Conservation (phyloP, 2,797 vertebrate species). For the Neomorphus geoffroyi region DNA sequence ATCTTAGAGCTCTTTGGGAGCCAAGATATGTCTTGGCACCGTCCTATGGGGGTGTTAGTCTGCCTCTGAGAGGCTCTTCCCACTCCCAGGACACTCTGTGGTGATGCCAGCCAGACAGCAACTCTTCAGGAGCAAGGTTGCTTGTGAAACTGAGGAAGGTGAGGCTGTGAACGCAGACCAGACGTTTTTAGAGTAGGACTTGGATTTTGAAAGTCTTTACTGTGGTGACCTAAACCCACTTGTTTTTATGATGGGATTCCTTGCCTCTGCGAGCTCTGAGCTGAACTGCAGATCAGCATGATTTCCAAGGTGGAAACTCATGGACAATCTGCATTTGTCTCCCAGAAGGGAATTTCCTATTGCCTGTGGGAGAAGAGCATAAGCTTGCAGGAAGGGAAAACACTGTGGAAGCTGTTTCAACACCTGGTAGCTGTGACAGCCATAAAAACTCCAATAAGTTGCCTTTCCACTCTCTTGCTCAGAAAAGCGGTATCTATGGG, state of each 20-base stretch:
- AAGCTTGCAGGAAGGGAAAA: neutral
- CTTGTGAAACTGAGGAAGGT: neutral
- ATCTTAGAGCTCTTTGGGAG: neutral
- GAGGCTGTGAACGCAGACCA: neutral
- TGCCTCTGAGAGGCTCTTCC: neutral
- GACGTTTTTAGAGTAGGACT: neutral
- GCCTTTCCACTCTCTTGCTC: neutral
- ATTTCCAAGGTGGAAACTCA: neutral
- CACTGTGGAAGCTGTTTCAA: neutral
- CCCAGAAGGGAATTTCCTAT: neutral
- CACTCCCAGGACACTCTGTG: neutral
- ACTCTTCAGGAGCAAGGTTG: neutral
- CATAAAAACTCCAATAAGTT: neutral
- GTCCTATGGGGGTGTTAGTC: neutral
- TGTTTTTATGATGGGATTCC: neutral
- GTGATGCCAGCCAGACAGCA: neutral
- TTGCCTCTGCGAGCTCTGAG: neutral
- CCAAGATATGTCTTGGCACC: rapidly evolving
- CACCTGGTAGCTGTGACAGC: neutral
- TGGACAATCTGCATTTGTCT: neutral
- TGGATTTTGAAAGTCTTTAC: neutral
- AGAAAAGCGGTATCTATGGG: neutral
- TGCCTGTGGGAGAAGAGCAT: neutral
- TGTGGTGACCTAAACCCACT: neutral
- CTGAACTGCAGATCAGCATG: neutral